These are phyloP conservation scores for Eristalis intricaria DNA, from an alignment of 2,888 invertebrate genomes.

Conservation along the genomic window DNA sequence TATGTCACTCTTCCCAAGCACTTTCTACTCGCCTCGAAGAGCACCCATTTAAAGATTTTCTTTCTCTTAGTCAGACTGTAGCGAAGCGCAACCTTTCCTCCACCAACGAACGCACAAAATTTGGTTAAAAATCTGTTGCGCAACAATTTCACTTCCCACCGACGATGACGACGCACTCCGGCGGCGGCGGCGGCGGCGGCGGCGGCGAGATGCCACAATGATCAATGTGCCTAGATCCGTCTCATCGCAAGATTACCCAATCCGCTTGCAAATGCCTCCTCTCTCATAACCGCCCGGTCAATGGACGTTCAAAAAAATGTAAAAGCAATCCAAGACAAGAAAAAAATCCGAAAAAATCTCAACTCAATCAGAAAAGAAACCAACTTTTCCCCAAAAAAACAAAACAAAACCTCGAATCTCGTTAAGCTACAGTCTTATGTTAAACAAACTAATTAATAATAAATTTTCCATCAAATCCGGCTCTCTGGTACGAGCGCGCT, in stretches of 20 bases:
- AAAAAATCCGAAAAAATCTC: background rate
- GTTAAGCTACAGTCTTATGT: background rate
- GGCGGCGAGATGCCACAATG: background rate
- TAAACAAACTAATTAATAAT: constrained; percentile 15
- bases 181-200: background rate
- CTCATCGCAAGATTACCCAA: background rate
- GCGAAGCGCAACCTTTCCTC: background rate
- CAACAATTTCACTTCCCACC: background rate
- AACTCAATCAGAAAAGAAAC: background rate
- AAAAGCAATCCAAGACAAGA: background rate
- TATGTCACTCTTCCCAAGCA: too few relatives aligned
- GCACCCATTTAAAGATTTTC: background rate
- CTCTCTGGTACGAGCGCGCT: constrained; percentile 34
- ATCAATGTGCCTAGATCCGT: background rate
- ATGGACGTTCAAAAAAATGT: background rate
- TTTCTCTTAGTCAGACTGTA: background rate
- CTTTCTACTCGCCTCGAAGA: background rate
- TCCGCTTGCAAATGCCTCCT: background rate
- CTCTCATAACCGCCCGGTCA: background rate
- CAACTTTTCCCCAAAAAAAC: background rate
- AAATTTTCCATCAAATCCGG: constrained; percentile 50
- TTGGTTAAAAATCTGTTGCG: background rate
- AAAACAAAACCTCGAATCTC: background rate
- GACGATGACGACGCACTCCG: too few relatives aligned
- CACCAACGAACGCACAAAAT: background rate